Base-by-base conservation (phyloP, 2,113 vertebrate genomes). In the Colinus virginianus region DNA sequence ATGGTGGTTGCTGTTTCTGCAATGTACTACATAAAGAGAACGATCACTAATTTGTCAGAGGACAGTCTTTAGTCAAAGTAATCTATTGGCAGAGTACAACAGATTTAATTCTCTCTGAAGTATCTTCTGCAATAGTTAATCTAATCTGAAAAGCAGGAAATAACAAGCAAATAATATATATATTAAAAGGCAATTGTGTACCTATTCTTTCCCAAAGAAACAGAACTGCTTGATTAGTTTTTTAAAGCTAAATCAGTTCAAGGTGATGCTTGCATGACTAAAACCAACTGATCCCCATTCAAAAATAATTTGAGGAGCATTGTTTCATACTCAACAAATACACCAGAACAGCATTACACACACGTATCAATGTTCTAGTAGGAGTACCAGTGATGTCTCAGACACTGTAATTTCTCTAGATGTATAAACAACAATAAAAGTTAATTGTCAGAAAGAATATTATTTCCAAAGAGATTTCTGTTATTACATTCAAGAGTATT, bases 31-130 rank as follows among this genome's bases (percentile, higher is more conserved):
- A 90, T 58, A 87, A 91, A 95, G 88, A 83, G 75, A 95, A 77
- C 45, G 55, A 87, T 69, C 75, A 43, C 72, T 90, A 87, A 92
- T 96, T 96, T 95, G 90, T 96, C 95, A 93, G 95, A 96, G 95
- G 96, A 93, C 88, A 91, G 36, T 81, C 91, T 72, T 77, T 63
- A 90, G 86, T 90, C 64, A 59, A 82, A 95, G 90, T 46, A 92
- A 84, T 71, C 96, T 88, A 83, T 80, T 94, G 96, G 93, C 62
- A 94, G 26, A 78, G 17, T 17, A 80, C 13, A 68, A 58, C 22
- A 42, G 94, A 94, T 94, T 84, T 90, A 58, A 90, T 90, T 93
- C 81, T 72, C 77, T 36, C 45, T 25, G 42, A 95, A 90, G 66
- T 80, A 28, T 82, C 85, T 90, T 36, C 43, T 84, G 90, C 63